Conservation (phyloP, 2,888 invertebrate genomes). For the Plutella xylostella region DNA sequence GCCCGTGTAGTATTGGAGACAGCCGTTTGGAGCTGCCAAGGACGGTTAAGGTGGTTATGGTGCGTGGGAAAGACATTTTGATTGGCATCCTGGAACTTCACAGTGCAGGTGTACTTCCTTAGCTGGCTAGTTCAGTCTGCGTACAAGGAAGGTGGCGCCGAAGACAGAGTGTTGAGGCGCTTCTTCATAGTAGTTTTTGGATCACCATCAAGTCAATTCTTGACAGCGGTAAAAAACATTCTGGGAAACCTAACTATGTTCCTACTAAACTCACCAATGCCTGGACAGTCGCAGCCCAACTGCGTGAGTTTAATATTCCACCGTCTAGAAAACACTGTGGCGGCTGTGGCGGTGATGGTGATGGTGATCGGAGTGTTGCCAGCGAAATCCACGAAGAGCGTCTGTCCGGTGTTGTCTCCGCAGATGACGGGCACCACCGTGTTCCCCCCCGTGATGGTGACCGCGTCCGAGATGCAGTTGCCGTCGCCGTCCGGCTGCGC, state of each 20-base stretch:
- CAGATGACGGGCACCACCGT: constrained; percentile 78
- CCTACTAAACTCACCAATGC: constrained; percentile 60
- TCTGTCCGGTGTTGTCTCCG: constrained; percentile 85
- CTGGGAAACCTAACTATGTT: neutral
- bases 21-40: constrained; percentile 84
- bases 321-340: constrained; percentile 71
- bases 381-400: constrained; percentile 81
- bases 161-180: no score
- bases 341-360: constrained; percentile 72
- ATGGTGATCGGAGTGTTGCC: constrained; percentile 76
- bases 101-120: no score
- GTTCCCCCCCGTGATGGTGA: constrained; percentile 77
- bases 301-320: constrained; percentile 84
- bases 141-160: no score
- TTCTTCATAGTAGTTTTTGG: no score
- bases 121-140: no score
- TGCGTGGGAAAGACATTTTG: no score
- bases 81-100: no score
- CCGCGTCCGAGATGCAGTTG: constrained; percentile 75
- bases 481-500: constrained; percentile 82
- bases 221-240: neutral
- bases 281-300: constrained; percentile 77
- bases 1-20: constrained; percentile 79
- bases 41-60: no score
- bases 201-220: no score